Evolutionary conservation across 2,888 invertebrate genomes (phyloP).

Genomic region (Eumerus sabulonum): DNA sequence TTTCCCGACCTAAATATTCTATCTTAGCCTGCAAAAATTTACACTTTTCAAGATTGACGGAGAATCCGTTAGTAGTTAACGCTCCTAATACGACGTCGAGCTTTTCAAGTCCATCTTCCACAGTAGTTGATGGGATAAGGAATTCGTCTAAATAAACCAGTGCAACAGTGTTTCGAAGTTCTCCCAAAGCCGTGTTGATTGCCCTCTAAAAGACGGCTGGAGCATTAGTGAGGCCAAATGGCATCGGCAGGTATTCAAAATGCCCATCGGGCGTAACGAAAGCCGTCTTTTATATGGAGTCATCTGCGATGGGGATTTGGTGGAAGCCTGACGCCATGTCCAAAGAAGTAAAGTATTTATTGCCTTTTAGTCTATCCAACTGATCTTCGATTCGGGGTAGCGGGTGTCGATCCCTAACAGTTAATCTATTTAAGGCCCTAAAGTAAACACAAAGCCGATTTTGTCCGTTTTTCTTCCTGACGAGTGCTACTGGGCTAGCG

Average conservation of each 20-base stretch:
- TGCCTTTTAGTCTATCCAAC: conserved; percentile 71
- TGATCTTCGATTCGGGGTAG: conserved; percentile 76
- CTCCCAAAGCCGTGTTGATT: neutral
- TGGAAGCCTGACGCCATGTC: conserved; percentile 53
- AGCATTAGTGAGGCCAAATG: conserved; percentile 13
- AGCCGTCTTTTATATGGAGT: conserved; percentile 27
- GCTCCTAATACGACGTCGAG: conserved; percentile 13
- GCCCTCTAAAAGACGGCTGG: conserved; percentile 7
- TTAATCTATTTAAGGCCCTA: conserved; percentile 72
- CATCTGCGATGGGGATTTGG: conserved; percentile 36
- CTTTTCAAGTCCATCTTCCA: neutral
- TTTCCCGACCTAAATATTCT: conserved; percentile 71
- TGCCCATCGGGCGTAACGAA: conserved; percentile 13
- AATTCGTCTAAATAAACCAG: conserved; percentile 8
- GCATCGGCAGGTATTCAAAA: conserved; percentile 11
- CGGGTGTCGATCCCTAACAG: conserved; percentile 73
- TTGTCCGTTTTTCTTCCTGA: conserved; percentile 54
- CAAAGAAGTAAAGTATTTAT: conserved; percentile 70
- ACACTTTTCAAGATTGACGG: too few relatives aligned
- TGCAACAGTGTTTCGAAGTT: neutral
- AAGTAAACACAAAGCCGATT: conserved; percentile 56
- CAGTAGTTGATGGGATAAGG: neutral
- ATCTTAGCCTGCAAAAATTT: conserved; percentile 42
- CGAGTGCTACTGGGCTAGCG: conserved; percentile 54
- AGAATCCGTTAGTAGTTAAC: conserved; percentile 47